Percentiles rank a stretch among this genome's conserved stretches.
Conservation (phyloP, 2,113 vertebrate genomes). For the Silurus meridionalis region DNA sequence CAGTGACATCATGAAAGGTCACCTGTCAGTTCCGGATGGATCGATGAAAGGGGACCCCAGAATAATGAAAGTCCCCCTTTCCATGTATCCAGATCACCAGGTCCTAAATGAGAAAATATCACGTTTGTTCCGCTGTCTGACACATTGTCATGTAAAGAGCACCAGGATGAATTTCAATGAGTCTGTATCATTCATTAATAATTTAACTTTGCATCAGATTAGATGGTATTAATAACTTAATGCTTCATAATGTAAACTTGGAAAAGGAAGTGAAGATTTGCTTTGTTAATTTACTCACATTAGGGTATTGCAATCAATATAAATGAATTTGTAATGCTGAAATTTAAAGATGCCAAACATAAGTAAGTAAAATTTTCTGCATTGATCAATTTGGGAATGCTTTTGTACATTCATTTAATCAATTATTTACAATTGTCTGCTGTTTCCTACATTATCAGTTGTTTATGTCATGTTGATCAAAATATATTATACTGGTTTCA, state of each 20-base stretch:
- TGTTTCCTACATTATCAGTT: too few relatives aligned
- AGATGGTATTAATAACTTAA: constrained; percentile 23
- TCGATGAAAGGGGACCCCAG: constrained; percentile 43
- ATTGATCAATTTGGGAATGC: too few relatives aligned
- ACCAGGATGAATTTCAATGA: constrained; percentile 49
- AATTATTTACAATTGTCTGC: too few relatives aligned
- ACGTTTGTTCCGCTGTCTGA: constrained; percentile 50
- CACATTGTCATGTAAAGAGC: constrained; percentile 34
- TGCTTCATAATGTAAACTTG: background rate
- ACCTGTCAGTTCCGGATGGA: constrained; percentile 48
- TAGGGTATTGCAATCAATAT: background rate
- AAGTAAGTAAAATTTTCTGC: too few relatives aligned
- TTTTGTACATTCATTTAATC: too few relatives aligned
- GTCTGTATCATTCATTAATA: constrained; percentile 39
- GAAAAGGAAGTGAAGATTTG: background rate
- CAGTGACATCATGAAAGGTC: constrained; percentile 50
- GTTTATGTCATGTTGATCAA: too few relatives aligned
- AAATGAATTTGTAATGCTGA: too few relatives aligned
- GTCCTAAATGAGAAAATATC: constrained; percentile 42
- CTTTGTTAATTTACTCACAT: background rate
- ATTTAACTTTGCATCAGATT: constrained; percentile 35
- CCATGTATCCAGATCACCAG: constrained; percentile 23
- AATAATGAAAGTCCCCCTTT: constrained; percentile 46
- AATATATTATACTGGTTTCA: too few relatives aligned
- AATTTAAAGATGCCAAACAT: too few relatives aligned